Conservation (phyloP, 1,140 invertebrate genomes). For the Macrocentrus cingulum region DNA sequence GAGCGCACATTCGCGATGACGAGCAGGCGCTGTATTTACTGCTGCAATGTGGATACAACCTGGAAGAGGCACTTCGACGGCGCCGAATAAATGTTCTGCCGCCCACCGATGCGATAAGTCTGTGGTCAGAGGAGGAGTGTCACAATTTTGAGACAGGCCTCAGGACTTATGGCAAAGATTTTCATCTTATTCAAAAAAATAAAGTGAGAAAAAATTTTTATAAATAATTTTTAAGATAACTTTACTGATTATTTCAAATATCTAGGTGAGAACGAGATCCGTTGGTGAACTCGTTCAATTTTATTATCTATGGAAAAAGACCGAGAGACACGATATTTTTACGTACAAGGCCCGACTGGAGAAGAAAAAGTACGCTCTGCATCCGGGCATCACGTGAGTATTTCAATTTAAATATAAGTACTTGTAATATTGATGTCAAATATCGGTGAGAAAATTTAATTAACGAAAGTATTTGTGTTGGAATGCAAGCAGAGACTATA, state of each 20-base stretch:
- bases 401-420: conserved; percentile 46
- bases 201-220: conserved; percentile 69
- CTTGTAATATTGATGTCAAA: no score
- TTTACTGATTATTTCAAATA: no score
- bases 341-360: conserved; percentile 74
- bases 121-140: conserved; percentile 98
- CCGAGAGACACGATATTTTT: conserved; percentile 91
- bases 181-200: conserved; percentile 90
- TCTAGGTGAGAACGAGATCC: conserved; percentile 83
- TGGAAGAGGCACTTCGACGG: conserved; percentile 86
- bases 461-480: conserved; percentile 31
- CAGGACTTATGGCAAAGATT: conserved; percentile 92
- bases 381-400: conserved; percentile 70
- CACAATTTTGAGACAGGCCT: conserved; percentile 95
- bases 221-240: no score
- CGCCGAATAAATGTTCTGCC: conserved; percentile 78
- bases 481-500: conserved; percentile 65
- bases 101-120: conserved; percentile 72
- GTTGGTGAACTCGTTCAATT: conserved; percentile 97
- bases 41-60: conserved; percentile 91
- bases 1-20: conserved; percentile 86
- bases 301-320: conserved; percentile 99
- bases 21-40: conserved; percentile 91
- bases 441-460: no score
- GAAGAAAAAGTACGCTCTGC: conserved; percentile 77